Conservation (phyloP, 2,113 vertebrate genomes). For the Isurus oxyrinchus region DNA sequence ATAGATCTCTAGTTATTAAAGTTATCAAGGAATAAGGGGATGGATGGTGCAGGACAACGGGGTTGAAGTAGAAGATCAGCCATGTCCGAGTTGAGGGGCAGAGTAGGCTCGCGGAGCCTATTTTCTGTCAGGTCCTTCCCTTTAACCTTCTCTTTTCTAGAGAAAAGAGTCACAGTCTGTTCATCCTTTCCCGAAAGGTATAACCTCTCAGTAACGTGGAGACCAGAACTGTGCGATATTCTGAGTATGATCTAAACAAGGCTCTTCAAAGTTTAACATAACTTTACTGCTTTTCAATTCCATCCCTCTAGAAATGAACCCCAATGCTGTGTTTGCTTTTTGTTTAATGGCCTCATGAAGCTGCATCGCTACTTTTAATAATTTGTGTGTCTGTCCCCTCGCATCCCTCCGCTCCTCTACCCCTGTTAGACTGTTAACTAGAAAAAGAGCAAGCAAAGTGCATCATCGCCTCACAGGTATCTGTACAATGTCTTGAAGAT, state of each 20-base stretch:
- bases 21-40: too few species aligned
- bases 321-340: background rate
- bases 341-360: background rate
- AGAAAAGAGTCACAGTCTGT: background rate
- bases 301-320: background rate
- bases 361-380: background rate
- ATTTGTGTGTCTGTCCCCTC: background rate
- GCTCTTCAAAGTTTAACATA: background rate
- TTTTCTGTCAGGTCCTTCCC: too few species aligned
- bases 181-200: background rate
- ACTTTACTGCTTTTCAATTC: background rate
- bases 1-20: too few species aligned
- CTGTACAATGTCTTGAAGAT: background rate
- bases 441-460: background rate
- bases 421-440: background rate
- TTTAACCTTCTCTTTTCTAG: background rate
- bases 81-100: too few species aligned
- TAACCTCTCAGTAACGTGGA: background rate
- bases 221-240: background rate
- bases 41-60: too few species aligned
- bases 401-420: background rate
- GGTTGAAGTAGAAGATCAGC: too few species aligned
- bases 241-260: background rate
- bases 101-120: too few species aligned
- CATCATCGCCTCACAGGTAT: background rate